These are phyloP conservation scores for Aplysia californica DNA, from an alignment of 1,140 invertebrate species.

Conservation along the genomic window DNA sequence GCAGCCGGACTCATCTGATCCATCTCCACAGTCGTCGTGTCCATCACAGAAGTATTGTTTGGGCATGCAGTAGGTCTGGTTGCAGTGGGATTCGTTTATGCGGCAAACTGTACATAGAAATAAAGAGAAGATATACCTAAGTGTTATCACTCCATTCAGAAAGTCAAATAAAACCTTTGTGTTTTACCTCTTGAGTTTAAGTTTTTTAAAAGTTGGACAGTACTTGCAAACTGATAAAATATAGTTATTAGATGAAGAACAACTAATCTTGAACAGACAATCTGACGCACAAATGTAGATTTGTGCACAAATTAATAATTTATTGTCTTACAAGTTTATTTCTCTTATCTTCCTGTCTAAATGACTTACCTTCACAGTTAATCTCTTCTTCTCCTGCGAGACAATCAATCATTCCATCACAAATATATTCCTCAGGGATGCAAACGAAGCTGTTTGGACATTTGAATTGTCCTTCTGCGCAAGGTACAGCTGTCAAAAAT, in stretches of 20 bases:
- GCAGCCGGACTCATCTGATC: constrained; percentile 47
- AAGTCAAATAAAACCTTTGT: background rate
- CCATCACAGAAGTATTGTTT: constrained; percentile 44
- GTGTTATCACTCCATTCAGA: background rate
- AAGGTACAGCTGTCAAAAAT: background rate
- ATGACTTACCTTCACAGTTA: constrained; percentile 40
- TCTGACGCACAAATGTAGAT: no score
- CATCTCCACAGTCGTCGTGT: constrained; percentile 50
- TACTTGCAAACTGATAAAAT: background rate
- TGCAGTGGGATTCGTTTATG: constrained; percentile 37
- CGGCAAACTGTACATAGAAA: constrained; percentile 30
- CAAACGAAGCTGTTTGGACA: constrained; percentile 35
- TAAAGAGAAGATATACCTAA: background rate
- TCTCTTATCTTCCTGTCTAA: background rate
- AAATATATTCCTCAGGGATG: constrained; percentile 33
- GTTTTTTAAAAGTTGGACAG: background rate
- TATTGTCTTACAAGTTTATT: background rate
- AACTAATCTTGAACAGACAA: no score
- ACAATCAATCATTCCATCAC: constrained; percentile 45
- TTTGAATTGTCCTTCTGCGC: constrained; percentile 5
- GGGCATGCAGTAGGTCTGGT: constrained; percentile 41
- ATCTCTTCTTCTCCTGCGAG: constrained; percentile 45
- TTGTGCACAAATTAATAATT: background rate
- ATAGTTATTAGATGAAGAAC: background rate
- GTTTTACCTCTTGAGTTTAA: background rate